These are phyloP conservation scores for Enchytraeus crypticus DNA, from an alignment of 2,888 invertebrate species.

Conservation along the genomic window DNA sequence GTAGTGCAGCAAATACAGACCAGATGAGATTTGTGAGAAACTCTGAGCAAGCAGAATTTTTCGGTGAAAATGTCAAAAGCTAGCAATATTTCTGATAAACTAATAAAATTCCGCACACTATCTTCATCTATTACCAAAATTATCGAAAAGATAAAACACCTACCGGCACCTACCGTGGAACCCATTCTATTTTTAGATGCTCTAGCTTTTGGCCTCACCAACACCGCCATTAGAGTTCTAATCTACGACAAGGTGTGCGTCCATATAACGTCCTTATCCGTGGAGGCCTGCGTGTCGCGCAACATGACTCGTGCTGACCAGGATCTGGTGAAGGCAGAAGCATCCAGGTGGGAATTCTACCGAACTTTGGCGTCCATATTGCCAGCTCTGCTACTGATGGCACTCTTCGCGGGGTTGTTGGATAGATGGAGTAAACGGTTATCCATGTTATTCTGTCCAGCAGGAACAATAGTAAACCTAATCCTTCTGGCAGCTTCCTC, in stretches of 20 bases:
- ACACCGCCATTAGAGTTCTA: neutral
- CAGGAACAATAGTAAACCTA: neutral
- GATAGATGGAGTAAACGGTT: constrained; percentile 3
- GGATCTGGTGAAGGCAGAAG: neutral
- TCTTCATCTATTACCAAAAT: neutral
- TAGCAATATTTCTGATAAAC: too few relatives aligned
- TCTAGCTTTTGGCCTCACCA: neutral
- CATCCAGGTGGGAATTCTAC: constrained; percentile 3
- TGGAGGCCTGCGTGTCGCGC: neutral
- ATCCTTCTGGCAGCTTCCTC: neutral
- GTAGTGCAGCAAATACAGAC: too few relatives aligned
- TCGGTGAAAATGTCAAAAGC: too few relatives aligned
- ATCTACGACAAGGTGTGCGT: constrained; percentile 6
- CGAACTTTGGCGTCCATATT: neutral
- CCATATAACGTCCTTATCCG: neutral
- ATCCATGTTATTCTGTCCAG: neutral
- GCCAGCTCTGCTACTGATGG: neutral
- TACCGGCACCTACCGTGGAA: neutral
- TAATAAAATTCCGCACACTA: too few relatives aligned
- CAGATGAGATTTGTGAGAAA: too few relatives aligned
- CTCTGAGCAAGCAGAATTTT: too few relatives aligned
- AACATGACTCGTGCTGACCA: neutral
- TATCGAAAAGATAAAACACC: too few relatives aligned
- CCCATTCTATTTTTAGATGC: neutral
- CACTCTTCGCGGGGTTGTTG: neutral